These are phyloP conservation scores for Seriola rivoliana DNA, from an alignment of 2,113 vertebrate species.

Conservation along the genomic window DNA sequence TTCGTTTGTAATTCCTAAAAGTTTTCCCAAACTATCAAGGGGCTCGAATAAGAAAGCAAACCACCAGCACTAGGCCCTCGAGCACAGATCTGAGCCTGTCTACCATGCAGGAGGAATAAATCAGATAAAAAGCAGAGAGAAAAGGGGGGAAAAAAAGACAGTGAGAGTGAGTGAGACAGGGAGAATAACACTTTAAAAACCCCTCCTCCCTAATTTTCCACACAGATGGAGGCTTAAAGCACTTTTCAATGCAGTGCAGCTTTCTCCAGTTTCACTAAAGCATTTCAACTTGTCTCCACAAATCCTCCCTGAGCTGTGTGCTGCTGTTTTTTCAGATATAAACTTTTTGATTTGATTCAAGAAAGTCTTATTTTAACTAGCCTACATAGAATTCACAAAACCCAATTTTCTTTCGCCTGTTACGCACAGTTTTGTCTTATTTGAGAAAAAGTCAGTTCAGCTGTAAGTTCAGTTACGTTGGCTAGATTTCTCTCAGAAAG, in stretches of 20 bases:
- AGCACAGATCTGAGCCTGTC: slow-evolving; percentile 48
- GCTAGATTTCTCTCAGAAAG: neutral
- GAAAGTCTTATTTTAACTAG: neutral
- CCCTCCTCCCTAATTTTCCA: slow-evolving; percentile 67
- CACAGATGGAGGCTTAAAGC: slow-evolving; percentile 68
- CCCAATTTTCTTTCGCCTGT: neutral
- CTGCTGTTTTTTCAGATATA: slow-evolving; percentile 35
- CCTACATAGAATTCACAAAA: neutral
- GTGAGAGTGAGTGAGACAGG: slow-evolving; percentile 27
- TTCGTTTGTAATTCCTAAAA: slow-evolving; percentile 49
- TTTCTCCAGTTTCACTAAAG: slow-evolving; percentile 68
- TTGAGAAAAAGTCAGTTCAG: neutral
- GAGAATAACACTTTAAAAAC: slow-evolving; percentile 34
- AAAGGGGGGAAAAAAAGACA: slow-evolving; percentile 39
- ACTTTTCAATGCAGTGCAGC: slow-evolving; percentile 55
- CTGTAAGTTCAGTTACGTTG: neutral
- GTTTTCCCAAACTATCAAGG: slow-evolving; percentile 45
- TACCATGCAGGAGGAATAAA: slow-evolving; percentile 67
- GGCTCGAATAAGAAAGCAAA: slow-evolving; percentile 39
- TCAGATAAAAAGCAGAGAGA: slow-evolving; percentile 63
- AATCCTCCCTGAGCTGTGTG: slow-evolving; percentile 28
- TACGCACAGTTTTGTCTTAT: neutral
- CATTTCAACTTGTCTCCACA: slow-evolving; percentile 46
- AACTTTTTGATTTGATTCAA: slow-evolving; percentile 8
- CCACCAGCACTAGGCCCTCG: slow-evolving; percentile 22